Conservation (phyloP, 2,888 invertebrate species). For the Nomada goodeniana region DNA sequence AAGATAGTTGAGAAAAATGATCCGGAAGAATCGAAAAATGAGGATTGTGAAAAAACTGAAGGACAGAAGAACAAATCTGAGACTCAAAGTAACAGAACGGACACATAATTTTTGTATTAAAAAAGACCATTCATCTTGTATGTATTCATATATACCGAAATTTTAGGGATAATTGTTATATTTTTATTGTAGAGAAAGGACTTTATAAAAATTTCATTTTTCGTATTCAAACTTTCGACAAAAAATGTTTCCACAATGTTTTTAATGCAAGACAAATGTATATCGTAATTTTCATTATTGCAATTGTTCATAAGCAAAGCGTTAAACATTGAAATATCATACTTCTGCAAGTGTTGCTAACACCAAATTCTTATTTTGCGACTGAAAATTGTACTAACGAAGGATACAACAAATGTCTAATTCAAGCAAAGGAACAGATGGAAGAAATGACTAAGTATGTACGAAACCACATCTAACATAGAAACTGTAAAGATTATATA, state of each 20-base stretch:
- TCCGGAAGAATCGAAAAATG: slow-evolving; percentile 60
- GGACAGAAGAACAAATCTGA: slow-evolving; percentile 78
- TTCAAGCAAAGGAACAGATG: too few relatives aligned
- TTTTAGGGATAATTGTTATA: slow-evolving; percentile 62
- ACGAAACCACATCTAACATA: not conserved
- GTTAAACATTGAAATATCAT: slow-evolving; percentile 12
- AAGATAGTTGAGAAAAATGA: slow-evolving; percentile 19
- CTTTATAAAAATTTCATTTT: slow-evolving; percentile 32
- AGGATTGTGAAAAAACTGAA: slow-evolving; percentile 70
- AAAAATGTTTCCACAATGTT: slow-evolving; percentile 18
- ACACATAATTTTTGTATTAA: slow-evolving; percentile 75
- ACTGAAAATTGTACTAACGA: slow-evolving; percentile 14
- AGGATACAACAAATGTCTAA: not conserved
- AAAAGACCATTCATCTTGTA: slow-evolving; percentile 58
- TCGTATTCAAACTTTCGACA: slow-evolving; percentile 27
- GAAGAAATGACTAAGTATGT: too few relatives aligned
- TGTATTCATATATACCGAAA: slow-evolving; percentile 72
- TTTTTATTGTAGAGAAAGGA: slow-evolving; percentile 47
- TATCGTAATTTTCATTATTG: slow-evolving; percentile 24
- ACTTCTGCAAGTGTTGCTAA: not conserved
- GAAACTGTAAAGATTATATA: slow-evolving; percentile 19
- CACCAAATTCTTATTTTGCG: slow-evolving; percentile 20
- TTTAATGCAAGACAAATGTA: slow-evolving; percentile 2
- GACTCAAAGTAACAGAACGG: slow-evolving; percentile 76
- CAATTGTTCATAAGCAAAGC: slow-evolving; percentile 14